phyloP scores from a whole-genome alignment of 2,888 invertebrate genomes.

The Hemicrepidius hirtus region DNA sequence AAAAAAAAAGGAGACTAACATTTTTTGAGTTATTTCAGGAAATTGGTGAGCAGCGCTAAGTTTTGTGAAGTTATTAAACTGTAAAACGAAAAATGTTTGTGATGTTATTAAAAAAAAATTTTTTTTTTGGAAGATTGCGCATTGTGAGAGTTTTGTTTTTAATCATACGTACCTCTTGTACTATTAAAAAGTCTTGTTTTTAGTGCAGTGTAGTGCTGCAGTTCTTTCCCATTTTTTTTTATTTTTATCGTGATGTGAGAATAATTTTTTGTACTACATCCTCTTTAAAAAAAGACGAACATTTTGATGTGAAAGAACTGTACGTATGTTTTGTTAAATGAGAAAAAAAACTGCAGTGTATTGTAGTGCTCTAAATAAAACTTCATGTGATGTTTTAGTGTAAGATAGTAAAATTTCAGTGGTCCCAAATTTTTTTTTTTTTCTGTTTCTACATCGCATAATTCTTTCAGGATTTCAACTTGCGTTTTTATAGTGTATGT shows the following conservation, averaged over 20 bases:
- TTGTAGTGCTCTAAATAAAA: constrained; percentile 51
- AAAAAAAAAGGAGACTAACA: constrained; percentile 32
- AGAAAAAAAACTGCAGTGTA: constrained; percentile 50
- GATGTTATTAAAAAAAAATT: constrained; percentile 40
- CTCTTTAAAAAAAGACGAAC: neutral
- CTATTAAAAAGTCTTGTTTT: constrained; percentile 39
- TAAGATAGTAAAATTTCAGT: constrained; percentile 47
- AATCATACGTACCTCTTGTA: constrained; percentile 42
- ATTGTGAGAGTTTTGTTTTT: constrained; percentile 26
- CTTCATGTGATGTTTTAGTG: constrained; percentile 43
- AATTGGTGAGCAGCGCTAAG: constrained; percentile 58
- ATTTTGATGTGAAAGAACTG: constrained; percentile 58
- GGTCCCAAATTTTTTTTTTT: constrained; percentile 11
- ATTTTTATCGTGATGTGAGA: constrained; percentile 43
- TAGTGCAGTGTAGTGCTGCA: constrained; percentile 57
- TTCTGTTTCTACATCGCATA: constrained; percentile 4
- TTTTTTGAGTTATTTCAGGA: constrained; percentile 59
- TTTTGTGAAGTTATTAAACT: constrained; percentile 45
- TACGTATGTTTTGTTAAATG: constrained; percentile 48
- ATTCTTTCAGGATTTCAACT: constrained; percentile 6
- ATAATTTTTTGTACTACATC: constrained; percentile 19
- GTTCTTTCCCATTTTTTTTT: constrained; percentile 59
- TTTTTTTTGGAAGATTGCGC: constrained; percentile 42
- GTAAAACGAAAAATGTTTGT: constrained; percentile 39
- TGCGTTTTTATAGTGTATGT: constrained; percentile 32